Base-by-base conservation (phyloP, 2,888 invertebrate genomes). In the Chelonus formosanus region DNA sequence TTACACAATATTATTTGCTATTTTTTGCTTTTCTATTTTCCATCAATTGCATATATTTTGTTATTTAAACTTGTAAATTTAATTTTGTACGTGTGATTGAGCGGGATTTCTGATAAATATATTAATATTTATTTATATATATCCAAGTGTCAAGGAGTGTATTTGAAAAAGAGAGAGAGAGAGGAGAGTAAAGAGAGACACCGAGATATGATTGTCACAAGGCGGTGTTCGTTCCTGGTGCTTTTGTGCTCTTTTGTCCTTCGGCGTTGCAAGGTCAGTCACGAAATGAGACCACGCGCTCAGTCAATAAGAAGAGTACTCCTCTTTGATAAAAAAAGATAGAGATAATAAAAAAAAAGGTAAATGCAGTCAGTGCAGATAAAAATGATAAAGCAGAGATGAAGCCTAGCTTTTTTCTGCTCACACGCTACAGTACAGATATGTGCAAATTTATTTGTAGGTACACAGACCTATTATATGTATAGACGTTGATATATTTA, bases 141-240 rank as follows among this genome's bases (percentile, higher is more conserved):
- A 20, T 20, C 2, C 20, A 20, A 20, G 20, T 20, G 20, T 20
- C 20, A 20, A 20, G 2, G 2, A 20, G 20, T 20, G 20, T 20
- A 20, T 20, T 20, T n/a, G n/a, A n/a, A n/a, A n/a, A n/a, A n/a
- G n/a, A n/a, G 20, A 20, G 20, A 20, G 20, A 20, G 20, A 2
- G 20, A 20, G 20, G 2, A 71, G 68, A 70, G 69, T 71, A 68
- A 71, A 73, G 74, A 65, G 68, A 73, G 71, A 73, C 62, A 68
- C 74, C 75, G 74, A 76, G 68, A 77, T 80, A 78, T 81, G 81
- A 81, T 81, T 81, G 81, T 81, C 81, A 78, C 75, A 72, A 76
- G 75, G 74, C 76, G 72, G 48, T 10, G 3, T 31, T 32, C 36
- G 10, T 36, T 58, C 7, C n/a, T 52, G 4, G 20, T 36, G 7